A percentile compares a stretch with the other conserved stretches of the same genome.
These are phyloP conservation scores for Todus mexicanus DNA, from an alignment of 2,797 vertebrate species.

Conservation along the genomic window DNA sequence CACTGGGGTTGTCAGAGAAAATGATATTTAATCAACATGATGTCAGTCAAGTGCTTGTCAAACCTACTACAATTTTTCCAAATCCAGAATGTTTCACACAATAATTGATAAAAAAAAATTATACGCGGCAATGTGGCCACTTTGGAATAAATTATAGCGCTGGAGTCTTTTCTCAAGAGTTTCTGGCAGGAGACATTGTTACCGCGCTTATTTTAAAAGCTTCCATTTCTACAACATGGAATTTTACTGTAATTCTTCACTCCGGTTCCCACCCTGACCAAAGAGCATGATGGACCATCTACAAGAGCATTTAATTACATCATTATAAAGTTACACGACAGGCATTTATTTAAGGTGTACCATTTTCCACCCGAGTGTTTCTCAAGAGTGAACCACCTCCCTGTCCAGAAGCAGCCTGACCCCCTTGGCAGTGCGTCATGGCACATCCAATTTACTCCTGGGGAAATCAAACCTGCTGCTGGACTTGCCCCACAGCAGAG, in stretches of 20 bases:
- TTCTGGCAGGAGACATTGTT: neutral
- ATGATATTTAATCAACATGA: constrained; percentile 40
- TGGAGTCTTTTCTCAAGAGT: neutral
- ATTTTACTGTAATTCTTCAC: neutral
- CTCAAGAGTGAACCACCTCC: neutral
- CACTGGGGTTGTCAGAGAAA: constrained; percentile 47
- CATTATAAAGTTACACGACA: neutral
- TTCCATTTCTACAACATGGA: neutral
- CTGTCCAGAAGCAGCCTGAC: neutral
- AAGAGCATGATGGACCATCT: neutral
- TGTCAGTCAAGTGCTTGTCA: constrained; percentile 46
- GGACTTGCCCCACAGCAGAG: neutral
- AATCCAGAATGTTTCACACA: neutral
- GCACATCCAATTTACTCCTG: neutral
- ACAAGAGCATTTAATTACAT: neutral
- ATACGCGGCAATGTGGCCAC: neutral
- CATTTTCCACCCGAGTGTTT: neutral
- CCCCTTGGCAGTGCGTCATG: neutral
- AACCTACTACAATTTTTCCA: neutral
- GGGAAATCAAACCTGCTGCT: neutral
- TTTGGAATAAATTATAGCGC: neutral
- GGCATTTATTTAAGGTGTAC: neutral
- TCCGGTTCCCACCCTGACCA: neutral
- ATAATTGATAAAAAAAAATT: neutral
- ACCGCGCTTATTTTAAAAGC: neutral